Evolutionary conservation across 2,797 vertebrate species (phyloP), one percentile per base, ranked within the genome.

Genomic region (Aeoliscus strigatus): DNA sequence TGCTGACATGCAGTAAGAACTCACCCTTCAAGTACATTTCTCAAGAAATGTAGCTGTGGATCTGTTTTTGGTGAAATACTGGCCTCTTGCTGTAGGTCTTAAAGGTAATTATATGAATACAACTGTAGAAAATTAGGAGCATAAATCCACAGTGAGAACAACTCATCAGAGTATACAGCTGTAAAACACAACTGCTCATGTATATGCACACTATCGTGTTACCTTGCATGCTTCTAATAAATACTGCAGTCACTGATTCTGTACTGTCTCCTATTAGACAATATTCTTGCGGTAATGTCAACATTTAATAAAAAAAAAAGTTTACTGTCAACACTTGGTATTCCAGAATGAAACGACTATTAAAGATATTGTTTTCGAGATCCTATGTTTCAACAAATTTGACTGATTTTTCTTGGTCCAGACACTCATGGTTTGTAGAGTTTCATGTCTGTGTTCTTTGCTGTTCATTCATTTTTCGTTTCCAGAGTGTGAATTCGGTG

Each of bases 141-240:
- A 63, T 65, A 68, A 62, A 60, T 77, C 71, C 66, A 63, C 51
- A 29, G 15, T 1, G 26, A 63, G 60, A 76, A 59, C 41, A 54
- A 44, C 47, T 27, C 13, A 16, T 55, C 52, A 12, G 8, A n/a
- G 5, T 35, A 27, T 27, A 44, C 25, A 11, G 4, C 17, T 10
- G 38, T 21, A 31, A 40, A 36, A 11, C 49, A 39, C 12, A 29
- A 13, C 23, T 26, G 16, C 32, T 24, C 53, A 37, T 14, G 31
- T 23, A 25, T 10, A 11, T 26, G 27, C 18, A 25, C 31, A 27
- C 28, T 52, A 45, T 54, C 11, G 25, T 66, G 68, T 39, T 70
- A 72, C 66, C 65, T 27, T 24, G 82, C 82, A 81, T 81, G 83
- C 70, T 66, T 63, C 41, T 54, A 60, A 17, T 46, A 33, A 66